These are phyloP conservation scores for Montifringilla adamsi DNA, from an alignment of 2,113 vertebrate species.

Conservation along the genomic window DNA sequence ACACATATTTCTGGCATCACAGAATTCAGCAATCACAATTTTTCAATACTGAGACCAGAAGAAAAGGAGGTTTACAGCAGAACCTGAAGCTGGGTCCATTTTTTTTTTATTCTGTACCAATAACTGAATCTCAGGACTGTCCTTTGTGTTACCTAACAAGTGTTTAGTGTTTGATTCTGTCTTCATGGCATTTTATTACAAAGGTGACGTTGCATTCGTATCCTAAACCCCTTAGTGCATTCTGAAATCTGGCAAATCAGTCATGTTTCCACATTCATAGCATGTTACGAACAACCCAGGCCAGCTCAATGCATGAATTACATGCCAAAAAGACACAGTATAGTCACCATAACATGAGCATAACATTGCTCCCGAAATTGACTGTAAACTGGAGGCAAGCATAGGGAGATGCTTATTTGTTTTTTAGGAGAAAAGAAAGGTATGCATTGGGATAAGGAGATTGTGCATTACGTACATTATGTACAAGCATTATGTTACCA, in stretches of 20 bases:
- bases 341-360: not conserved
- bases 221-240: not conserved
- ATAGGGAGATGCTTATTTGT: not conserved
- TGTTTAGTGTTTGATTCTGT: not conserved
- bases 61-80: not conserved
- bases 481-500: not conserved
- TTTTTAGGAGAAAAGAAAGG: not conserved
- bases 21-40: not conserved
- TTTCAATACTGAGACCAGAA: not conserved
- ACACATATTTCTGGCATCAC: not conserved
- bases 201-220: not conserved
- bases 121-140: not conserved
- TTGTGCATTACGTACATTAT: fast-evolving
- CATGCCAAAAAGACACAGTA: not conserved
- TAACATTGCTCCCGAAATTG: not conserved
- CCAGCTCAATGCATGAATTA: not conserved
- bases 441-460: not conserved
- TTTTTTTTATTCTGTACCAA: not conserved
- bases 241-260: not conserved
- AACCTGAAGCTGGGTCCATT: not conserved
- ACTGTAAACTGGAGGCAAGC: not conserved
- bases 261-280: not conserved
- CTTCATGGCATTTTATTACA: not conserved
- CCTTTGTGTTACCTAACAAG: not conserved
- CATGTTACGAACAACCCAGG: not conserved